Conservation (phyloP, 2,888 invertebrate species). For the Heliconius ismenius region DNA sequence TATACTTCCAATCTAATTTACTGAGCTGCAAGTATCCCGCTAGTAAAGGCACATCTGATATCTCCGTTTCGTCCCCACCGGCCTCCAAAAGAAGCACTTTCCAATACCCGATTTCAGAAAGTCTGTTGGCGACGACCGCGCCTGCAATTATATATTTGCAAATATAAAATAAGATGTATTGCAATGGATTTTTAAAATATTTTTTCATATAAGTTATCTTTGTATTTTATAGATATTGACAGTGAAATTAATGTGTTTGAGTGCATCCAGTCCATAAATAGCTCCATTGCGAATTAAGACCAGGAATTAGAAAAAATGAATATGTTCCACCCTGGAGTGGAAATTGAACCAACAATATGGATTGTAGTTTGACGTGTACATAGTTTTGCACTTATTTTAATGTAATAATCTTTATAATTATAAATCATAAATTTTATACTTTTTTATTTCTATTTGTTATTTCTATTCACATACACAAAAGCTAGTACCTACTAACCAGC, state of each 20-base stretch:
- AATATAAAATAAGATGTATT: not conserved
- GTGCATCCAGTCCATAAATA: too few relatives aligned
- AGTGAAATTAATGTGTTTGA: not conserved
- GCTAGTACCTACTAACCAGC: conserved; percentile 83
- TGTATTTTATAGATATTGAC: not conserved
- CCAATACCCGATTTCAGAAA: conserved; percentile 90
- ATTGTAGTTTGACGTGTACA: too few relatives aligned
- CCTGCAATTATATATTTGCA: conserved; percentile 73
- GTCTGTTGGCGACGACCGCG: conserved; percentile 91
- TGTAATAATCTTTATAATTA: not conserved
- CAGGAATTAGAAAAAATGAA: too few relatives aligned
- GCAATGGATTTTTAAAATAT: not conserved
- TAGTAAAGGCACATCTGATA: conserved; percentile 93
- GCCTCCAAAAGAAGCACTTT: conserved; percentile 91
- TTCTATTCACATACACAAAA: not conserved
- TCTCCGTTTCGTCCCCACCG: conserved; percentile 94
- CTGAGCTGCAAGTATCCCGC: conserved; percentile 94
- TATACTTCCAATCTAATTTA: conserved; percentile 95
- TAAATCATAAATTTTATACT: too few relatives aligned
- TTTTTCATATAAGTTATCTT: not conserved
- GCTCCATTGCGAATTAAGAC: not conserved
- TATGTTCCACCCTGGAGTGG: not conserved
- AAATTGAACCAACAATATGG: not conserved
- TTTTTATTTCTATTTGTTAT: too few relatives aligned
- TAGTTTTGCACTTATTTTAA: not conserved